A percentile compares a stretch with the other conserved stretches of the same genome.
These are phyloP conservation scores for Pinna nobilis DNA, from an alignment of 1,140 invertebrate species.

Conservation along the genomic window DNA sequence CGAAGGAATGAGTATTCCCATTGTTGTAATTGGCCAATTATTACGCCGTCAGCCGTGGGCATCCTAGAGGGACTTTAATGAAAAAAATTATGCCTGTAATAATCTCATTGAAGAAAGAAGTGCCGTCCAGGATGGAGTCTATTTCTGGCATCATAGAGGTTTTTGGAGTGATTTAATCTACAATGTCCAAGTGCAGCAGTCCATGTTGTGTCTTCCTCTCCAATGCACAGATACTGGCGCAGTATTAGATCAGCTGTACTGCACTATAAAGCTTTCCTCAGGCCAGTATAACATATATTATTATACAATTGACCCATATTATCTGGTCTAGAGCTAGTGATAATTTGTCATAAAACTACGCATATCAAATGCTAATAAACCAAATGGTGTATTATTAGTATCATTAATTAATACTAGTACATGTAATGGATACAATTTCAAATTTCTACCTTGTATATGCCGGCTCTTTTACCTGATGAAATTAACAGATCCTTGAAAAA, in stretches of 20 bases:
- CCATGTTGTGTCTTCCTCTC: conserved; percentile 2
- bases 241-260: conserved; percentile 3
- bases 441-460: no score
- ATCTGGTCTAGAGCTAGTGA: no score
- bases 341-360: no score
- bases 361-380: no score
- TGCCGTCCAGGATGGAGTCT: background rate
- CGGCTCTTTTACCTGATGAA: no score
- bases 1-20: background rate
- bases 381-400: no score
- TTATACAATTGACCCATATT: no score
- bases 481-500: no score
- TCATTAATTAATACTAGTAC: no score
- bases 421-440: no score
- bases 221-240: conserved; percentile 2
- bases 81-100: background rate
- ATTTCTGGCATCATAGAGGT: conserved; percentile 6
- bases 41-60: background rate
- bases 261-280: background rate
- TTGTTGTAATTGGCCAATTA: background rate
- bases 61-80: background rate
- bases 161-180: background rate
- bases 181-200: background rate
- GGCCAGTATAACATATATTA: conserved; percentile 13
- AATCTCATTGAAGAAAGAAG: background rate